These are phyloP conservation scores for Strigamia crassipes DNA, from an alignment of 2,888 invertebrate genomes.

Conservation along the genomic window DNA sequence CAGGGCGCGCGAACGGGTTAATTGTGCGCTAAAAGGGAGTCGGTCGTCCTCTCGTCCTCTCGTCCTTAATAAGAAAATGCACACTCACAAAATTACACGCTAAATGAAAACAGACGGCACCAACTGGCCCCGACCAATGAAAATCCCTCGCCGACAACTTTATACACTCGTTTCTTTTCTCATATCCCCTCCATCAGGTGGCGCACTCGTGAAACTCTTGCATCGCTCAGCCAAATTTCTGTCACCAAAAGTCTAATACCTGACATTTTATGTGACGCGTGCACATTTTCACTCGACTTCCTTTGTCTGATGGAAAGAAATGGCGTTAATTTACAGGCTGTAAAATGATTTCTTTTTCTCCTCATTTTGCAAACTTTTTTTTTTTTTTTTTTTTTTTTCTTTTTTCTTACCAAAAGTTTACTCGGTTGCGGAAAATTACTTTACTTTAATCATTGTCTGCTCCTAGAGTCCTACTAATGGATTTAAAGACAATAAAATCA, in stretches of 20 bases:
- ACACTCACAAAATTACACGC: background rate
- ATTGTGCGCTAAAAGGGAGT: background rate
- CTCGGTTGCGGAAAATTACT: too few species aligned
- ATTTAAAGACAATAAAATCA: too few species aligned
- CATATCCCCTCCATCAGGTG: background rate
- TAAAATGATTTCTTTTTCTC: too few species aligned
- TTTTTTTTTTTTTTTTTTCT: too few species aligned
- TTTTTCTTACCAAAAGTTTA: too few species aligned
- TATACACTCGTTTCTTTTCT: background rate
- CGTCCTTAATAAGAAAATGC: conserved; percentile 12
- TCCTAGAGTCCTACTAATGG: too few species aligned
- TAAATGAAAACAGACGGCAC: conserved; percentile 28
- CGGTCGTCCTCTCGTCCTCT: background rate
- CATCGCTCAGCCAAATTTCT: background rate
- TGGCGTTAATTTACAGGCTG: too few species aligned
- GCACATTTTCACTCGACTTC: background rate
- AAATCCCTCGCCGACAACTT: conserved; percentile 25
- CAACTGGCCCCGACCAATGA: conserved; percentile 7
- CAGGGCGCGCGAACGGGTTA: background rate
- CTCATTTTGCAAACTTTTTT: too few species aligned
- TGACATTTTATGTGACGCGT: background rate
- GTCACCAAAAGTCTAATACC: background rate
- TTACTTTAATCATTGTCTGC: too few species aligned
- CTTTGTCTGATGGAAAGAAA: background rate
- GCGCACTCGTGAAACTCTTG: background rate